These are phyloP conservation scores for Apodemia zela DNA, from an alignment of 2,888 invertebrate genomes.

Conservation along the genomic window DNA sequence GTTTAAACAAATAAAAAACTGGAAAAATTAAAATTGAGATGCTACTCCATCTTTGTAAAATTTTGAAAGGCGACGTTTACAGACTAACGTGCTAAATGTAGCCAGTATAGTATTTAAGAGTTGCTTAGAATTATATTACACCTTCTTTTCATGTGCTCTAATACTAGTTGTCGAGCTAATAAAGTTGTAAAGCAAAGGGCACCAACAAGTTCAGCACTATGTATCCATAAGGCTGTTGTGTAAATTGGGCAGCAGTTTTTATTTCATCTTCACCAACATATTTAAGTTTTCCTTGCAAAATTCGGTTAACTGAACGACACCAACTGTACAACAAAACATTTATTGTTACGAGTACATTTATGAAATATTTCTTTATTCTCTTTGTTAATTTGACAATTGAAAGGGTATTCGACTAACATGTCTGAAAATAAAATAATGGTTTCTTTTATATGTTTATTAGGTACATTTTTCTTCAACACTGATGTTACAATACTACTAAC, in stretches of 20 bases:
- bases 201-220: no score
- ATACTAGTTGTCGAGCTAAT: no score
- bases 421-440: neutral
- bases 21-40: no score
- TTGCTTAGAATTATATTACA: no score
- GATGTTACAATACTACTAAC: neutral
- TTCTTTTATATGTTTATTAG: neutral
- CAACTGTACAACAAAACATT: slow-evolving; percentile 2
- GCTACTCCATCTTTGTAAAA: no score
- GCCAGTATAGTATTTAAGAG: no score
- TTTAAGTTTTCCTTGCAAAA: neutral
- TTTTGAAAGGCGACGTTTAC: no score
- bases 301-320: slow-evolving; percentile 6
- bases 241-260: neutral
- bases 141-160: no score
- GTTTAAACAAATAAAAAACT: no score
- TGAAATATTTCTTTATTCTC: neutral
- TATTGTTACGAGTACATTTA: neutral
- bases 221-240: no score
- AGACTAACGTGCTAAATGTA: no score
- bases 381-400: neutral
- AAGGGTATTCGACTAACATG: neutral
- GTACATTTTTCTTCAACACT: neutral
- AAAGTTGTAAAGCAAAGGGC: no score
- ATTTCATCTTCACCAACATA: neutral